These are phyloP conservation scores for Eudorcas thomsonii DNA, from an alignment of 2,113 vertebrate species.

Conservation along the genomic window DNA sequence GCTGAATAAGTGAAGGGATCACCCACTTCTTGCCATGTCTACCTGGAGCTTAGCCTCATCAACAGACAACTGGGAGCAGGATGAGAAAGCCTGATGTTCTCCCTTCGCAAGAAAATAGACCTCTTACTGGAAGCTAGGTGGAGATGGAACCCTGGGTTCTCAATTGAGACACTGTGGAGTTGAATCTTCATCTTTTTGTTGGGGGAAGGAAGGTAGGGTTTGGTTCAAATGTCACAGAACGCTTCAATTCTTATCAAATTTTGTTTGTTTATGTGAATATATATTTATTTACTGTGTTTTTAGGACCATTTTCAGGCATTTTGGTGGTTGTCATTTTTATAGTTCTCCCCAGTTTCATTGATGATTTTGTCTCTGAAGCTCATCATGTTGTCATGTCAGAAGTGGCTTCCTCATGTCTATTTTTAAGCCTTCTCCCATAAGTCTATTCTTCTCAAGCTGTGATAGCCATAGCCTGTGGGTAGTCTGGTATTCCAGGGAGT, in stretches of 20 bases:
- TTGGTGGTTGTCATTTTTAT: neutral
- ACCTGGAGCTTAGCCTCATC: neutral
- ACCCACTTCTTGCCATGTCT: accelerated
- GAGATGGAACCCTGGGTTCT: neutral
- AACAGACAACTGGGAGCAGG: neutral
- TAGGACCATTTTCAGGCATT: neutral
- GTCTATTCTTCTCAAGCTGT: neutral
- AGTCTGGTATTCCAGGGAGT: neutral
- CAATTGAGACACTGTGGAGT: neutral
- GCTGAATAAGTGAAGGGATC: neutral
- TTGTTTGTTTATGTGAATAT: neutral
- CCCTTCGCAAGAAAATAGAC: too few relatives aligned
- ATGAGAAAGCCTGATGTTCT: neutral
- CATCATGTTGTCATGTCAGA: neutral
- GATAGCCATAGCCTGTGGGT: neutral
- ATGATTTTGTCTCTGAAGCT: neutral
- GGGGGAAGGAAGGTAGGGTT: neutral
- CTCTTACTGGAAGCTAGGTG: neutral
- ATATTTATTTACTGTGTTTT: neutral
- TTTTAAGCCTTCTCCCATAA: neutral
- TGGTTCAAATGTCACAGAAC: neutral
- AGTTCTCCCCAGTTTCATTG: neutral
- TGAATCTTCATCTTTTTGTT: neutral
- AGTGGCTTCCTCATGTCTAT: neutral
- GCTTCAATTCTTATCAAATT: neutral